Conservation (phyloP, 2,797 vertebrate genomes). For the Ataeniobius toweri region DNA sequence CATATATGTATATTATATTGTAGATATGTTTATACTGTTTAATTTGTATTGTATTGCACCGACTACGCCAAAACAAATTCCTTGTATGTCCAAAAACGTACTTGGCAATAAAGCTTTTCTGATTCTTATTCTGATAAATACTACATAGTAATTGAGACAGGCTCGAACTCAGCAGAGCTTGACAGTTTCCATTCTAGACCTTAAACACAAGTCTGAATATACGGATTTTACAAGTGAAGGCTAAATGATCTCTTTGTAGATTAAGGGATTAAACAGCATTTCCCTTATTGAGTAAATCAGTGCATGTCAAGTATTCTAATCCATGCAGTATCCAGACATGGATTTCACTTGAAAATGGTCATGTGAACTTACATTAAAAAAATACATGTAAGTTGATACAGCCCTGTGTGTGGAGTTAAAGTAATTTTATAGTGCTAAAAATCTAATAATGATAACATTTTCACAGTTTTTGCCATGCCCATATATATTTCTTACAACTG, state of each 20-base stretch:
- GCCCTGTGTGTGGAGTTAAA: background rate
- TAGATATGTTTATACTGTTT: too few relatives aligned
- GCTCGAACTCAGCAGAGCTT: background rate
- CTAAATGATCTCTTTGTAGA: slow-evolving; percentile 9
- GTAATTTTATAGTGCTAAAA: background rate
- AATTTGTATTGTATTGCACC: too few relatives aligned
- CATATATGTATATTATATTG: too few relatives aligned
- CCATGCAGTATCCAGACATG: slow-evolving; percentile 7
- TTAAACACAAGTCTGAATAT: background rate
- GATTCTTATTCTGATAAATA: too few relatives aligned
- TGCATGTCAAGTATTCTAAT: slow-evolving; percentile 8
- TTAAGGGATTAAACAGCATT: slow-evolving; percentile 12
- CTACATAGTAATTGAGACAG: background rate
- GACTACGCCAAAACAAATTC: too few relatives aligned
- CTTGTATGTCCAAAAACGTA: too few relatives aligned
- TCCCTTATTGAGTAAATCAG: slow-evolving; percentile 10
- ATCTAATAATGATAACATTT: background rate
- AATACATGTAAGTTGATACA: background rate
- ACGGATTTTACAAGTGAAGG: background rate
- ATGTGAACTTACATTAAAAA: background rate
- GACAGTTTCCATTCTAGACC: background rate
- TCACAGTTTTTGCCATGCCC: background rate
- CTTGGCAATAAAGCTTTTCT: too few relatives aligned
- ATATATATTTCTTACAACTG: background rate
- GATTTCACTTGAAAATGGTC: slow-evolving; percentile 4